These are phyloP conservation scores for Pogoniulus pusillus DNA, from an alignment of 2,797 vertebrate species.

Conservation along the genomic window DNA sequence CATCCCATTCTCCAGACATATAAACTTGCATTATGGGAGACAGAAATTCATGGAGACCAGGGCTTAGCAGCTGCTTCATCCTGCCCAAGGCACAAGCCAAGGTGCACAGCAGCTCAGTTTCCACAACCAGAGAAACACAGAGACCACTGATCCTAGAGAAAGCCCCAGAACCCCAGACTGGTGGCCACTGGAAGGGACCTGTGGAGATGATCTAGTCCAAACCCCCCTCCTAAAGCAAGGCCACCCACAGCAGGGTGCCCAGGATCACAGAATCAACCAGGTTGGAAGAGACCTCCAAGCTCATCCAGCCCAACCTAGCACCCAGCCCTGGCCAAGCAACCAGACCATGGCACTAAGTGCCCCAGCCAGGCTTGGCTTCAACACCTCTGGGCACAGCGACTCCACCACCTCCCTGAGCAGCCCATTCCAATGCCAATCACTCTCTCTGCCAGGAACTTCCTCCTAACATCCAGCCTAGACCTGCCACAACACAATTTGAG, in stretches of 20 bases:
- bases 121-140: neutral
- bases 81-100: neutral
- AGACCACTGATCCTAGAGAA: fast-evolving
- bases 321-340: too few species aligned
- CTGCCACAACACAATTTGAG: too few species aligned
- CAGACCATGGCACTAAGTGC: too few species aligned
- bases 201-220: neutral
- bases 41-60: neutral
- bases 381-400: too few species aligned
- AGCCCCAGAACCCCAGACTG: neutral
- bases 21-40: neutral
- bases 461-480: too few species aligned
- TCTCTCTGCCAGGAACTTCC: too few species aligned
- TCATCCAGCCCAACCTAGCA: too few species aligned
- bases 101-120: neutral
- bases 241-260: neutral
- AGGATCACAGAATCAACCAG: too few species aligned
- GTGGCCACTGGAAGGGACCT: neutral
- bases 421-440: too few species aligned
- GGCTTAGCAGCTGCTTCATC: neutral
- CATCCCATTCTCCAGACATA: neutral
- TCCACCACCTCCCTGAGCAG: too few species aligned
- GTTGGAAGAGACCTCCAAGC: too few species aligned
- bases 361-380: too few species aligned
- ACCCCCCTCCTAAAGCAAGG: neutral